Evolutionary conservation across 2,888 invertebrate species (phyloP).

Genomic region (Margaritifera margaritifera): DNA sequence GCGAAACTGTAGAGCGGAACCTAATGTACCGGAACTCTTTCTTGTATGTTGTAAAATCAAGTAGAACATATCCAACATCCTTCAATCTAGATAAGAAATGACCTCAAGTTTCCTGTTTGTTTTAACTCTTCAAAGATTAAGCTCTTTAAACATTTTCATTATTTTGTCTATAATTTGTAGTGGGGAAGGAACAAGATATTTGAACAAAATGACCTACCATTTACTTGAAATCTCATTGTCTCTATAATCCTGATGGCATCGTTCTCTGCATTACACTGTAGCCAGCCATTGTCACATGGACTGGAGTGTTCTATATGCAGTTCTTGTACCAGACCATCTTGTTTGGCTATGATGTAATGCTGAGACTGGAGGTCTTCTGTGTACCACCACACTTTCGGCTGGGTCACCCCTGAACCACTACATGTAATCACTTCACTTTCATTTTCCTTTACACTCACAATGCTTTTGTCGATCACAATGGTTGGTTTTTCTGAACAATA

Average conservation of each 20-base stretch:
- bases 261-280: constrained; percentile 42
- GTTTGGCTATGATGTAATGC: constrained; percentile 9
- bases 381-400: constrained; percentile 39
- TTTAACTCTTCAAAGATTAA: no score
- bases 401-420: constrained; percentile 31
- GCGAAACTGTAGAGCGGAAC: no score
- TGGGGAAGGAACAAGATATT: neutral
- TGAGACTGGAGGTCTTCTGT: constrained; percentile 29
- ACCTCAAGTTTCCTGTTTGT: no score
- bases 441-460: constrained; percentile 25
- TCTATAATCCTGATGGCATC: constrained; percentile 25
- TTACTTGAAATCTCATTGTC: constrained; percentile 30
- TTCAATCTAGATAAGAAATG: no score
- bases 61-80: no score
- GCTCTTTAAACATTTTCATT: no score
- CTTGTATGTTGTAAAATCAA: no score
- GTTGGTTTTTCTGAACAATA: constrained; percentile 31
- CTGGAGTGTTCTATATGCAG: constrained; percentile 34
- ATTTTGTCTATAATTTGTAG: neutral
- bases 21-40: no score
- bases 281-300: constrained; percentile 38
- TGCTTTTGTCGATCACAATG: constrained; percentile 23
- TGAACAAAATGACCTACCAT: constrained; percentile 31
- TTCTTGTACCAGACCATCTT: constrained; percentile 22
- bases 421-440: constrained; percentile 27